Evolutionary conservation across 1,140 invertebrate genomes (phyloP), one percentile per base, ranked within the genome.

Genomic region (Drosophila baimaii): DNA sequence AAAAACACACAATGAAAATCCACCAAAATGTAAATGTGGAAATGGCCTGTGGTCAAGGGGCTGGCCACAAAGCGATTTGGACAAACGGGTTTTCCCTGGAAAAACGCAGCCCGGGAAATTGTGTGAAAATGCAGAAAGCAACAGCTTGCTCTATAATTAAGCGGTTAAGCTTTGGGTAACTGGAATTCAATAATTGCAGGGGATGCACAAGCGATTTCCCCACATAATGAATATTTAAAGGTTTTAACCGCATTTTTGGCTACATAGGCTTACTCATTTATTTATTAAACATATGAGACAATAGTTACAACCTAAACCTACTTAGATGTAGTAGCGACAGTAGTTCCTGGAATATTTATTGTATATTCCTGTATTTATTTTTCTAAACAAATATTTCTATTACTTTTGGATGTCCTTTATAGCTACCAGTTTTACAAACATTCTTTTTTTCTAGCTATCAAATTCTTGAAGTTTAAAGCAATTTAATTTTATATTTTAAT

Each of bases 131-230:
- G 17, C 27, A 17, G 6, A 51, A 73, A 55, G 78, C 79, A 82
- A 82, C 79, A 78, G 75, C 64, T 78, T 71, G 54, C 31, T 19
- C 35, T 43, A 39, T 84, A 81, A 89, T 88, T 75, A 89, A 84
- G 73, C 64, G 33, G 73, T 88, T 69, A 58, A 75, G 35, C 52
- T 70, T 57, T 69, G 19, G 25, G 44, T 25, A 57, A 52, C 7
- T 39, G 37, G 29, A 47, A 29, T 46, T 17, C 5, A 5, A 49
- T 29, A 21, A 39, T 35, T 33, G 41, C 19, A 21, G 33, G 49
- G 37, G 9, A 33, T 47, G 29, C 10, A 19, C 17, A 43, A 19
- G 21, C 33, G n/a, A 46, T 39, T 64, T 33, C 12, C 8, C 1
- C 5, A 12, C 2, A 23, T 25, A 21, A 64, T 43, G 5, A 23